Base-by-base conservation (phyloP, 1,140 invertebrate genomes). In the Zeugodacus cucurbitae region DNA sequence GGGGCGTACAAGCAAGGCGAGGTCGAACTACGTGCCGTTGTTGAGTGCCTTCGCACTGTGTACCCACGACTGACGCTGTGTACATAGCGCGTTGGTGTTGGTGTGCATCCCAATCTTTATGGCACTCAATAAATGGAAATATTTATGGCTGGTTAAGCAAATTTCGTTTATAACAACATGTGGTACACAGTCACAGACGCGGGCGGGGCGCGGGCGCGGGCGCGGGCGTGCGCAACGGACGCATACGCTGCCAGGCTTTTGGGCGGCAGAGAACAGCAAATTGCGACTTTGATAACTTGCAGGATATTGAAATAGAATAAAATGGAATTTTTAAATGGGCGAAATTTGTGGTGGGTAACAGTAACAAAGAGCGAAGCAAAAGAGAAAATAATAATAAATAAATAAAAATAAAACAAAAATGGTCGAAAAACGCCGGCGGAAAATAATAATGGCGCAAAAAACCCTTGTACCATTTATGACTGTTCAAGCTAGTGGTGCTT, bases 121-220 rank as follows among this genome's bases (percentile, higher is more conserved):
- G 85, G 85, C 85, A 29, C 86, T 87, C 64, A 78, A 54, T 88
- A 88, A 86, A 78, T 88, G 89, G 88, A 78, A 87, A 74, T 58
- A 88, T 88, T 87, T 88, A 88, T 90, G 91, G 90, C 90, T 91
- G 89, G 87, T 89, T 91, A 90, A 90, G 89, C 91, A 90, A 87
- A 88, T 85, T 88, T 89, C 89, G 89, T 89, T 88, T 86, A 37
- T 37, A 82, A 87, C 57, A 85, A 90, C 88, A 59, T 86, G 26
- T 58, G 85, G 48, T 41, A 44, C 41, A 82, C 41, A 44, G 41
- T 29, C 22, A n/a, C 34, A 20, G 22, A 82, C 1, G 32, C 34
- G 34, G 22, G 37, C 2, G 3, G 34, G 8, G 37, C n/a, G n/a
- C n/a, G n/a, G n/a, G 32, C 32, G 10, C 4, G 0, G 7, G 62